Conservation (phyloP, 1,140 invertebrate genomes). For the Brachionus rubens region DNA sequence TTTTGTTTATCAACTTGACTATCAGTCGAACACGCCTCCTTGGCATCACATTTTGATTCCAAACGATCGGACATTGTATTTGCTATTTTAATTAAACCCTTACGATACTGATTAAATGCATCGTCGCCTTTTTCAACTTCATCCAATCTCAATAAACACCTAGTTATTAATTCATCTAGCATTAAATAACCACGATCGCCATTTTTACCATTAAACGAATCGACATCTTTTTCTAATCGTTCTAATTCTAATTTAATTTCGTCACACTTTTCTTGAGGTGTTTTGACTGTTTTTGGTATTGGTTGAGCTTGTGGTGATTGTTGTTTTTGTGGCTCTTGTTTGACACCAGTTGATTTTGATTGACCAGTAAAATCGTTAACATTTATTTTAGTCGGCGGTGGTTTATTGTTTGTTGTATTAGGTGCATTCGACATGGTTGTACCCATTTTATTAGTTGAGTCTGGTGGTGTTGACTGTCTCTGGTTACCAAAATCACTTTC, state of each 20-base stretch:
- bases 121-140: constrained; percentile 32
- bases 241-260: constrained; percentile 23
- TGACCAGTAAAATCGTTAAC: constrained; percentile 7
- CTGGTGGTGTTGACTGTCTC: constrained; percentile 8
- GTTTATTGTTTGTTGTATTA: no score
- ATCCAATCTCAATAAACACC: constrained; percentile 28
- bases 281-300: not conserved
- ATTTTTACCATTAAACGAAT: constrained; percentile 7
- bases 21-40: no score
- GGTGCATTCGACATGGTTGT: constrained; percentile 16
- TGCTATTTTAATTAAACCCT: constrained; percentile 7
- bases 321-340: not conserved
- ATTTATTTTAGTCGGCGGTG: not conserved
- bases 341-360: not conserved
- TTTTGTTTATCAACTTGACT: no score
- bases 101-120: constrained; percentile 6
- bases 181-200: not conserved
- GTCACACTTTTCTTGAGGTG: constrained; percentile 6
- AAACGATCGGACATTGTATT: not conserved
- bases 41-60: not conserved
- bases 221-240: constrained; percentile 27
- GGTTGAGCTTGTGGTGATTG: constrained; percentile 3
- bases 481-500: not conserved
- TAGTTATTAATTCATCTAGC: constrained; percentile 23
- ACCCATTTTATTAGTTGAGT: constrained; percentile 4